Conservation (phyloP, 2,113 vertebrate species). For the Lontra canadensis region DNA sequence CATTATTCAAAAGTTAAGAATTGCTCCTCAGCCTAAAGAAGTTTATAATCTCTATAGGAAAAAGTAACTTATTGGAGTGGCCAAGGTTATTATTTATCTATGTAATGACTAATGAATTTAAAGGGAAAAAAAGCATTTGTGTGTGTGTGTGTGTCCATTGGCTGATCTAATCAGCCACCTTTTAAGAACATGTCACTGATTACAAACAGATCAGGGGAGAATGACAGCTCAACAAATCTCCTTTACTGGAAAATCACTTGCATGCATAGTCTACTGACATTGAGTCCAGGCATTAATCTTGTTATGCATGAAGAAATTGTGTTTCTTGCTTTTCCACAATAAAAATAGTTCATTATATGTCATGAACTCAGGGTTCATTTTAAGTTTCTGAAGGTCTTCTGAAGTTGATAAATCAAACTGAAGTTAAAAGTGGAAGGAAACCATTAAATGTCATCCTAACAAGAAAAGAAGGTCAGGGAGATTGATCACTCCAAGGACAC, state of each 20-base stretch:
- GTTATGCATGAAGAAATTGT: neutral
- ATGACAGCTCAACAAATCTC: neutral
- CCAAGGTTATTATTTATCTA: neutral
- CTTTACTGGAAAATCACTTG: neutral
- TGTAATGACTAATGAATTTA: neutral
- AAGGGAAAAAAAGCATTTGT: neutral
- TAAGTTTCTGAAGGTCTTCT: slow-evolving; percentile 17
- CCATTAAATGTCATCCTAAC: neutral
- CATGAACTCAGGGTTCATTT: neutral
- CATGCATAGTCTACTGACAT: neutral
- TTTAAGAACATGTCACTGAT: neutral
- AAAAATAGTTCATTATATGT: neutral
- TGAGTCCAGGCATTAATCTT: neutral
- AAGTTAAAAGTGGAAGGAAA: neutral
- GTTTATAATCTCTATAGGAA: slow-evolving; percentile 2
- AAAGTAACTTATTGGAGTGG: neutral
- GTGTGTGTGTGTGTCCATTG: neutral
- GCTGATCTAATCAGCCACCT: neutral
- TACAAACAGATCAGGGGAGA: neutral
- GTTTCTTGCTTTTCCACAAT: neutral
- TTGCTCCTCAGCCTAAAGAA: neutral
- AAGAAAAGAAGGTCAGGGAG: neutral
- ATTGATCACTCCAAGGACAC: neutral
- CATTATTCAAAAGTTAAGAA: slow-evolving; percentile 15
- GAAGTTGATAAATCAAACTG: neutral